phyloP scores from a whole-genome alignment of 2,888 invertebrate genomes.

The Tipula lateralis region DNA sequence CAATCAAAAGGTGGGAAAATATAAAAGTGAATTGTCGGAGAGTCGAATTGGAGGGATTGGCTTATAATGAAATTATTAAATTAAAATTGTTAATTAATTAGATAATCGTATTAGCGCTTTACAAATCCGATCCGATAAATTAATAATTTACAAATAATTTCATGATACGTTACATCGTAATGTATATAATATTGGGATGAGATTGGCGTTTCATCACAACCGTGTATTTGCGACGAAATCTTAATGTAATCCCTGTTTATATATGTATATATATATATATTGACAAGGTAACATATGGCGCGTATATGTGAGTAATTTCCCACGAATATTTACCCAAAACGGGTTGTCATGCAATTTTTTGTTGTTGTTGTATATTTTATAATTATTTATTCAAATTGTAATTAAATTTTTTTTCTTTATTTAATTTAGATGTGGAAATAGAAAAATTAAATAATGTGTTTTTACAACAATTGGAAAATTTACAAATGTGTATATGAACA shows the following conservation, averaged over 20 bases:
- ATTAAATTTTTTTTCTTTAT: not conserved
- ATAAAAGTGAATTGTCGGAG: conserved; percentile 2
- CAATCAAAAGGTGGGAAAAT: conserved; percentile 12
- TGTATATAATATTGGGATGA: not conserved
- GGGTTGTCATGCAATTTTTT: not conserved
- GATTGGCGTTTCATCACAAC: not conserved
- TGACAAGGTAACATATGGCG: too few relatives aligned
- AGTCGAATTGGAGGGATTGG: not conserved
- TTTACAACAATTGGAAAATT: not conserved
- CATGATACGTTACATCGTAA: not conserved
- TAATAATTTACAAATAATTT: not conserved
- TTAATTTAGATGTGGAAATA: not conserved
- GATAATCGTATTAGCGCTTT: not conserved
- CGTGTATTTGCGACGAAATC: not conserved
- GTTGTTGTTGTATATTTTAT: not conserved
- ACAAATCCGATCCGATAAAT: not conserved
- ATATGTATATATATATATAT: too few relatives aligned
- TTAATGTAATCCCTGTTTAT: not conserved
- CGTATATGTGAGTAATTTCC: not conserved
- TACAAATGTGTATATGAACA: not conserved
- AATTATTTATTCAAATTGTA: conserved; percentile 12
- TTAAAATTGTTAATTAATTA: not conserved
- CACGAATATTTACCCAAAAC: not conserved
- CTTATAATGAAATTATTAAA: not conserved
- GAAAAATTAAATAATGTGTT: not conserved